A percentile compares a stretch with the other conserved stretches of the same genome.
phyloP scores from a whole-genome alignment of 92 coral and sea anemone genomes.

The Palythoa grandiflora region DNA sequence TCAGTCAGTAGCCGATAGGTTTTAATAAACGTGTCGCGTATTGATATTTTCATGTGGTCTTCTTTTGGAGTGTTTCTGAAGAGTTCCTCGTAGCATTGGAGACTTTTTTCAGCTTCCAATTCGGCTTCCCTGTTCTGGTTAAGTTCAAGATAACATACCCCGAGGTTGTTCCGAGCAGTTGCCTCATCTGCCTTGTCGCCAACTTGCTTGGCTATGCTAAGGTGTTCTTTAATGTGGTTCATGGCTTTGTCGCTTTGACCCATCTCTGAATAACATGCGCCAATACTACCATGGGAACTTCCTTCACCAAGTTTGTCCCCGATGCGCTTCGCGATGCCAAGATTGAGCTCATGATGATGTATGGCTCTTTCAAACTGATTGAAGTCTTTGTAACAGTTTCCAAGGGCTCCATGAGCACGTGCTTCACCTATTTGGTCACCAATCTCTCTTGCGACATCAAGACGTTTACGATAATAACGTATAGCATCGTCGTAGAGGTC shows the following conservation, averaged over 20 bases:
- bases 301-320: neutral
- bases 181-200: neutral
- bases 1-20: neutral
- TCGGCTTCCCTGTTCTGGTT: neutral
- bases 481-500: neutral
- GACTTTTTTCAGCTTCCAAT: neutral
- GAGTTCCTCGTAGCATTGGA: slow-evolving; percentile 1
- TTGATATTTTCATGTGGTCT: neutral
- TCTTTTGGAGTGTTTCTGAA: neutral
- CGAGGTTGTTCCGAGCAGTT: neutral
- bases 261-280: neutral
- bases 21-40: neutral
- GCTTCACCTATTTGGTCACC: neutral
- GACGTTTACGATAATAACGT: neutral
- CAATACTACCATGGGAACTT: neutral
- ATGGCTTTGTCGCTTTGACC: neutral
- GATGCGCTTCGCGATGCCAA: neutral
- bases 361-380: neutral
- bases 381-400: neutral
- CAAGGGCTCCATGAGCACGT: neutral
- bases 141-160: neutral
- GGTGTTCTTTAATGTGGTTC: neutral
- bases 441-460: neutral
- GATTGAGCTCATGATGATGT: neutral
- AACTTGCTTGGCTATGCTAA: slow-evolving; percentile 1